These are phyloP conservation scores for Sakesphorus luctuosus DNA, from an alignment of 2,113 vertebrate species.

Conservation along the genomic window DNA sequence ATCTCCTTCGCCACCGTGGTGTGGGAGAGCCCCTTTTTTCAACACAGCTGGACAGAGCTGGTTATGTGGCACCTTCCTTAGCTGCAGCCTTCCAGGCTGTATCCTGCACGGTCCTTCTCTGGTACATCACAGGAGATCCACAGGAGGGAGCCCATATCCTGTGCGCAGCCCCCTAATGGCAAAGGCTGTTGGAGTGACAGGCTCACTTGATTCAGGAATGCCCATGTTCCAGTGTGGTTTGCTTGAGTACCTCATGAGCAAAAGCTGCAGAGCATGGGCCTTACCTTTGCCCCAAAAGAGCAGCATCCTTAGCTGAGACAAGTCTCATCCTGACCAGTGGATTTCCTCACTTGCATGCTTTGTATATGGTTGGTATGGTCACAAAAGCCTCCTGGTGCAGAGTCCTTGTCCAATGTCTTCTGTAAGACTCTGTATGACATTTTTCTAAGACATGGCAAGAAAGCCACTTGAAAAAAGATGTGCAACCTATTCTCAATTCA, in stretches of 20 bases:
- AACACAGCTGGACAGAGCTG: background rate
- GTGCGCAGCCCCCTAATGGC: background rate
- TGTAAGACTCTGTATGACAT: background rate
- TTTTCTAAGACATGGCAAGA: background rate
- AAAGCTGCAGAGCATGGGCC: background rate
- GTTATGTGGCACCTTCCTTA: background rate
- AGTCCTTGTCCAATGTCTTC: background rate
- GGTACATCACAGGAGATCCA: background rate
- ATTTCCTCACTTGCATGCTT: background rate
- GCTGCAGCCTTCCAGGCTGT: background rate
- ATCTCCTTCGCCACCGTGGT: background rate
- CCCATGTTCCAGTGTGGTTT: background rate
- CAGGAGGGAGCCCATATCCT: constrained; percentile 43
- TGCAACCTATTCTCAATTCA: background rate
- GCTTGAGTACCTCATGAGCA: background rate
- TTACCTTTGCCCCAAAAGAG: background rate
- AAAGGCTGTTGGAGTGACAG: background rate
- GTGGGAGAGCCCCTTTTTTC: background rate
- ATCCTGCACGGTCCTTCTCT: background rate
- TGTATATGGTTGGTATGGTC: background rate
- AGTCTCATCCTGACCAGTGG: background rate
- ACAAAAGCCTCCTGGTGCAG: background rate
- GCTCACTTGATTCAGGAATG: background rate
- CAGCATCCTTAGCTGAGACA: background rate
- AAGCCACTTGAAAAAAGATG: background rate